Base-by-base conservation (phyloP, 2,888 invertebrate species). In the Syrista parreyssii region DNA sequence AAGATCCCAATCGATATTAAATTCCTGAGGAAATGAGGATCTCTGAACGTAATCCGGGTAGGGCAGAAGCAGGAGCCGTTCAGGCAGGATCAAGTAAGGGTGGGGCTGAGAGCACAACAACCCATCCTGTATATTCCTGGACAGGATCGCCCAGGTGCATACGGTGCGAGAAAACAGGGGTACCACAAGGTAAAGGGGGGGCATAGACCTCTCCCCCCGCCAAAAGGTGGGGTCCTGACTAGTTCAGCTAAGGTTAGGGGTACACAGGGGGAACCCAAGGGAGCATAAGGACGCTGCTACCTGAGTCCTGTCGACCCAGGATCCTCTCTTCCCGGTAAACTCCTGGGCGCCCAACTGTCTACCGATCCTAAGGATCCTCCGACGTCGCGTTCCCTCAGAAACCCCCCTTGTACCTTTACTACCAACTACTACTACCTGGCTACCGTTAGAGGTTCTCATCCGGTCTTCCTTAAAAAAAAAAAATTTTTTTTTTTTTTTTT, bases 331-430 rank as follows among this genome's bases (percentile, higher is more conserved):
- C 79, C 78, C 76, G 80, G 85, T 82, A 84, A 82, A 80, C 77
- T 81, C 78, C 81, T 82, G 84, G 88, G 89, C 89, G 89, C 87
- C 89, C 88, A 87, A 88, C 88, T 86, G 89, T 89, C 88, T 89
- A 84, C 85, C 85, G 82, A 80, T 81, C 82, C 79, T 81, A 55
- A 76, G 75, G 74, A 73, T 77, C 76, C 75, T 81, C 76, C 80
- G 84, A 40, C 84, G 84, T 85, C 83, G 85, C 40, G 40, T 82
- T 82, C 81, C 79, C 83, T 81, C 79, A 74, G 40, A 40, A 40
- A 36, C 40, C 40, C 40, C 15, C 40, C 40, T 6, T 40, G 40
- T 40, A 40, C 40, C 40, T 23, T 40, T 40, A 40, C 23, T 40
- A 40, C 40, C 40, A 23, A 68, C 80, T 75, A 79, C 79, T 78